Evolutionary conservation across 2,113 vertebrate genomes (phyloP).

Genomic region (Saccopteryx bilineata): DNA sequence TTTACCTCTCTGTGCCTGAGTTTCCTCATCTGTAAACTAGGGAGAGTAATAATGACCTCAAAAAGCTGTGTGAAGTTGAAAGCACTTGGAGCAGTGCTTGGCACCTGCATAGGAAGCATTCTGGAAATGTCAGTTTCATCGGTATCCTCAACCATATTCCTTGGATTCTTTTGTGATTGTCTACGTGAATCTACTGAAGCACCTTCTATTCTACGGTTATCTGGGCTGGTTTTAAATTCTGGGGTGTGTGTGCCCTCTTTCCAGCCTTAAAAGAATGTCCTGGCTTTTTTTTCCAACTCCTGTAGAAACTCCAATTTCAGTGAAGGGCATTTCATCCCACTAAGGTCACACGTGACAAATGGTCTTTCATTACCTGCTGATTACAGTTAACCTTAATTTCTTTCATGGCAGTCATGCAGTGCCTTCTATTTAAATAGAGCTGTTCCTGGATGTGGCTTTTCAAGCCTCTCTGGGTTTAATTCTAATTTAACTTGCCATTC

Average conservation of each 20-base stretch:
- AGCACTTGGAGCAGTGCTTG: not conserved
- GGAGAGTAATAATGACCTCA: not conserved
- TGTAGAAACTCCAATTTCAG: conserved; percentile 68
- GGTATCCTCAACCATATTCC: accelerated
- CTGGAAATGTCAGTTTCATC: not conserved
- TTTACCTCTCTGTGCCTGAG: not conserved
- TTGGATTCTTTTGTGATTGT: not conserved
- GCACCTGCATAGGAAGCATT: accelerated
- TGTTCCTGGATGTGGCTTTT: conserved; percentile 76
- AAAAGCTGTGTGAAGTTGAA: not conserved
- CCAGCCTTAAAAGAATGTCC: not conserved
- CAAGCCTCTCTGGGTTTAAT: conserved; percentile 75
- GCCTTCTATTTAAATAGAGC: conserved; percentile 73
- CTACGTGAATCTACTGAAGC: not conserved
- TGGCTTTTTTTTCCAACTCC: not conserved
- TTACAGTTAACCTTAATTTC: conserved; percentile 80
- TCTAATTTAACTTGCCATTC: conserved; percentile 77
- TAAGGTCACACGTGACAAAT: conserved; percentile 82
- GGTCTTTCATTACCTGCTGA: conserved; percentile 80
- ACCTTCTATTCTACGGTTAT: not conserved
- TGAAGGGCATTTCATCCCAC: conserved; percentile 62
- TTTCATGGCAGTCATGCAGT: not conserved
- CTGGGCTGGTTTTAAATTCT: not conserved
- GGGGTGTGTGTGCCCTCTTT: not conserved
- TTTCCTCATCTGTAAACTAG: not conserved